phyloP scores from a whole-genome alignment of 1,140 invertebrate species.

The Lordiphosa clarofinis region DNA sequence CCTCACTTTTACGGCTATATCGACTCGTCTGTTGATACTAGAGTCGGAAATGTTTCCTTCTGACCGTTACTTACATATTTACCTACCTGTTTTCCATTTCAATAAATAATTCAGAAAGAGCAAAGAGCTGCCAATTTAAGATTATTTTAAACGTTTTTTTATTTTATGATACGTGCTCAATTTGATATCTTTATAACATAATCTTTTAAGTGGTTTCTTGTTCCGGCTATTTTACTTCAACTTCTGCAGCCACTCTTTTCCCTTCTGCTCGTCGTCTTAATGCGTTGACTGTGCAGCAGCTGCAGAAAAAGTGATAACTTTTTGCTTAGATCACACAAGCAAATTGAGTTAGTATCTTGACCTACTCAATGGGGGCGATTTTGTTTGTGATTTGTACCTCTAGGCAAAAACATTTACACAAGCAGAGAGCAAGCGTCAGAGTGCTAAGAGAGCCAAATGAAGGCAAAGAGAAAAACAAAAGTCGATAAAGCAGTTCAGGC shows the following conservation, averaged over 20 bases:
- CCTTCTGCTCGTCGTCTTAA: background rate
- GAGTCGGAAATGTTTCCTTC: too few species aligned
- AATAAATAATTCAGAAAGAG: too few species aligned
- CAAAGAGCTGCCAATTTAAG: too few species aligned
- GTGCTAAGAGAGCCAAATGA: background rate
- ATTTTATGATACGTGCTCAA: too few species aligned
- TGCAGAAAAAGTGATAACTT: conserved; percentile 25
- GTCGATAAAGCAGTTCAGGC: conserved; percentile 54
- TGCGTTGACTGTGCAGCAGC: conserved; percentile 10
- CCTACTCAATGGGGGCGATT: conserved; percentile 56
- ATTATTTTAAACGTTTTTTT: too few species aligned
- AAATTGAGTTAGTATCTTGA: conserved; percentile 66
- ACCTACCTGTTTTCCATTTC: too few species aligned
- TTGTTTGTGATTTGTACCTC: conserved; percentile 49
- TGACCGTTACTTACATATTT: too few species aligned
- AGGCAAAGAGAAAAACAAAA: conserved; percentile 10
- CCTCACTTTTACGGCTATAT: too few species aligned
- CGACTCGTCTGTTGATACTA: too few species aligned
- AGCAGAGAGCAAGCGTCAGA: conserved; percentile 7
- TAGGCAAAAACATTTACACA: conserved; percentile 28
- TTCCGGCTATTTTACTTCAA: too few species aligned
- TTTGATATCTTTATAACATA: too few species aligned
- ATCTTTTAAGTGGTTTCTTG: too few species aligned
- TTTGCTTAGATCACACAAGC: conserved; percentile 36
- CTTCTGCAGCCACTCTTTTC: background rate